Percentiles rank a stretch among this genome's conserved stretches.
phyloP scores from a whole-genome alignment of 2,113 vertebrate species.

The Malaclemys terrapin region DNA sequence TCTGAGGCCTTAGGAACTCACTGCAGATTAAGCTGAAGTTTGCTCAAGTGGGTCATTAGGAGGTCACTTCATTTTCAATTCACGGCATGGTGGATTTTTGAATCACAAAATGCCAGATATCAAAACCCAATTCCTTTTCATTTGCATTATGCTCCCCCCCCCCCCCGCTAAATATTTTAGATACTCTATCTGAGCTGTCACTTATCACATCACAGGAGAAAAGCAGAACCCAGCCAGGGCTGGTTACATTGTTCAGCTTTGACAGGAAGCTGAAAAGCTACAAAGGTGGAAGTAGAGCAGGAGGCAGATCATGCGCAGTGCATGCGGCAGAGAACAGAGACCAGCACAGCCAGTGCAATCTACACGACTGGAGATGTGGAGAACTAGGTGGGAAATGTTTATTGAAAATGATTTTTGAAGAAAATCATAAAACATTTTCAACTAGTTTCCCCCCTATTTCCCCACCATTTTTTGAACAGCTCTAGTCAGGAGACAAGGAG shows the following conservation, averaged over 20 bases:
- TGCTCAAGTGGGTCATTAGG: not conserved
- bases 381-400: not conserved
- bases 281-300: accelerated
- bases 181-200: not conserved
- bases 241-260: accelerated
- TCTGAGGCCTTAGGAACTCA: not conserved
- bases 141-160: not conserved
- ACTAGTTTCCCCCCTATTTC: not conserved
- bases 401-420: accelerated
- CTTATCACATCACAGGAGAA: not conserved
- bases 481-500: not conserved
- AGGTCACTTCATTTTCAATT: not conserved
- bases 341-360: not conserved
- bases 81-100: not conserved
- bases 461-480: accelerated
- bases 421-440: not conserved
- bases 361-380: accelerated
- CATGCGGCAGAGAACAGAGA: accelerated
- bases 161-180: not conserved
- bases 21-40: conserved; percentile 6
- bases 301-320: not conserved
- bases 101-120: not conserved
- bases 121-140: not conserved
- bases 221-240: not conserved
- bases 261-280: not conserved